Evolutionary conservation across 2,888 invertebrate genomes (phyloP), one percentile per base, ranked within the genome.

Genomic region (Trissolcus japonicus): DNA sequence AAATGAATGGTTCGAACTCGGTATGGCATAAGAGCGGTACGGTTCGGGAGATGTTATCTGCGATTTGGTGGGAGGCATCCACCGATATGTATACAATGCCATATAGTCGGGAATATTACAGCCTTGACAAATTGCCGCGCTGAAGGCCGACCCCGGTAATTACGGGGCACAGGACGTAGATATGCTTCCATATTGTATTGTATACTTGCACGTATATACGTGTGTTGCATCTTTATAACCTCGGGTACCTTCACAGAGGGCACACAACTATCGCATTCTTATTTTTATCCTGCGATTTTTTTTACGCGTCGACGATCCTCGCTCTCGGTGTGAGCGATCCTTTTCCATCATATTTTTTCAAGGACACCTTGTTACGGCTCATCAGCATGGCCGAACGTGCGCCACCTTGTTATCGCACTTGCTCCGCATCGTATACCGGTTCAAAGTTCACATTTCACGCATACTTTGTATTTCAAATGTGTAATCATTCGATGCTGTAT

Each of bases 121-220:
- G 87, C 87, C 88, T 88, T 88, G 88, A 88, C 88, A 88, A 88
- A 88, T 88, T 88, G 87, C 88, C 82, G 84, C 83, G 86, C 84
- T 86, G 88, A 88, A 88, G 87, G 87, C 86, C 86, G 87, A 84
- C 81, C 85, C 82, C 80, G 83, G 87, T 88, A 88, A 88, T 88
- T 88, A 88, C 84, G 86, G 87, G 84, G 82, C 83, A 83, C 63
- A 75, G 71, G 76, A 79, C 72, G 69, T 61, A 79, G 79, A 75
- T 77, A 79, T 79, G 77, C 79, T 78, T 63, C 75, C 73, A 79
- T 76, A 78, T 79, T 78, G 68, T 75, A 71, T 78, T 75, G 69
- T 59, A 68, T 17, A 19, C 19, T 17, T 51, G 17, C 17, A 51
- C 65, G 51, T 72, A 57, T 72, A 57, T 72, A 35, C 35, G 62